A percentile compares a stretch with the other conserved stretches of the same genome.
phyloP scores from a whole-genome alignment of 2,113 vertebrate species.

The Electrona antarctica region DNA sequence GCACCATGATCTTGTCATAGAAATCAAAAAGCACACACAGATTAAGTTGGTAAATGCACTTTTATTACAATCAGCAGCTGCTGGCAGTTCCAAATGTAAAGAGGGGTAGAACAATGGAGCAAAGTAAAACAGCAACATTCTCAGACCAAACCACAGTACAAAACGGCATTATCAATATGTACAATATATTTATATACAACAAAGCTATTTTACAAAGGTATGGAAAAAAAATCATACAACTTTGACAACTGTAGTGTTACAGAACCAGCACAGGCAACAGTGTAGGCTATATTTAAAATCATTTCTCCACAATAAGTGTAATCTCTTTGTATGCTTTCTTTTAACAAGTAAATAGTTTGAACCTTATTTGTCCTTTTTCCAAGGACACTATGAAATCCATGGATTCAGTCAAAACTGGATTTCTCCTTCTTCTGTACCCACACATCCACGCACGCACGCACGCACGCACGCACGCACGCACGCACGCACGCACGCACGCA shows the following conservation, averaged over 20 bases:
- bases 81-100: slow-evolving; percentile 63
- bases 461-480: slow-evolving; percentile 31
- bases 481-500: slow-evolving; percentile 27
- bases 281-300: slow-evolving; percentile 48
- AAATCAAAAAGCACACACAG: background rate
- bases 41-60: slow-evolving; percentile 70
- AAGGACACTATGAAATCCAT: slow-evolving; percentile 1
- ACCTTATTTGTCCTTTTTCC: slow-evolving; percentile 17
- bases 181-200: slow-evolving; percentile 81
- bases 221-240: slow-evolving; percentile 77
- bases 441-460: slow-evolving; percentile 22
- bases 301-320: slow-evolving; percentile 30
- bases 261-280: slow-evolving; percentile 69
- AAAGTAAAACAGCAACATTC: slow-evolving; percentile 66
- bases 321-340: slow-evolving; percentile 36
- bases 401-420: slow-evolving; percentile 26
- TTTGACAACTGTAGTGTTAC: slow-evolving; percentile 72
- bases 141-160: slow-evolving; percentile 73
- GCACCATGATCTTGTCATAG: background rate
- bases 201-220: slow-evolving; percentile 72
- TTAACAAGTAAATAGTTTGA: slow-evolving; percentile 24
- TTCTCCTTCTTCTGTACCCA: slow-evolving; percentile 14
- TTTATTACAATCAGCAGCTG: slow-evolving; percentile 79
- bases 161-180: slow-evolving; percentile 76
- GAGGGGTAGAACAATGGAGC: slow-evolving; percentile 56